These are phyloP conservation scores for Chlorospingus semifuscus DNA, from an alignment of 2,797 vertebrate species.

Conservation along the genomic window DNA sequence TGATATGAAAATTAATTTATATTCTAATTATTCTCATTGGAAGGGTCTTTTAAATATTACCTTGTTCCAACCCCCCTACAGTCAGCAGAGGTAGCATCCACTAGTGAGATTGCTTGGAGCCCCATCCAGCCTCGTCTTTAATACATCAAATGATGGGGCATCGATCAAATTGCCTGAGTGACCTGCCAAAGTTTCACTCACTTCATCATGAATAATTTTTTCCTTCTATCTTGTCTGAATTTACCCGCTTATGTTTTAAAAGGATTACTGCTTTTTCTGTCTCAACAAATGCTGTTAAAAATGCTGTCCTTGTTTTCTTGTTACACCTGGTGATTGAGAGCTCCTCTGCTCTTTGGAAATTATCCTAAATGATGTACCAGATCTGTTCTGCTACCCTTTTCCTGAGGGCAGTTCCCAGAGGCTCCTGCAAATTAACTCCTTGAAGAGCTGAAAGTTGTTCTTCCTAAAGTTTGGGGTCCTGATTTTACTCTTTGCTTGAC, in stretches of 20 bases:
- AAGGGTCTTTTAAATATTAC: background rate
- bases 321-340: rapidly evolving
- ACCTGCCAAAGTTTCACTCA: background rate
- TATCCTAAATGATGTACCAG: background rate
- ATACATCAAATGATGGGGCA: background rate
- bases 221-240: background rate
- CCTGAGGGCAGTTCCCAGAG: background rate
- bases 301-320: background rate
- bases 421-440: background rate
- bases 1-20: background rate
- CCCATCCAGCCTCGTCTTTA: rapidly evolving
- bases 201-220: rapidly evolving
- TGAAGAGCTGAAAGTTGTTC: background rate
- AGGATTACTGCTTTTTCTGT: background rate
- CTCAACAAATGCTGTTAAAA: background rate
- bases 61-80: background rate
- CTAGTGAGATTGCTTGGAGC: background rate
- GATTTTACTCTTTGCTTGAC: rapidly evolving
- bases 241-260: background rate
- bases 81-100: rapidly evolving
- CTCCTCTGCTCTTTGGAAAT: background rate
- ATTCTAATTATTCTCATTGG: background rate
- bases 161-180: rapidly evolving
- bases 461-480: background rate
- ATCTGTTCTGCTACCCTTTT: background rate